Evolutionary conservation across 1,140 invertebrate genomes (phyloP), one percentile per base, ranked within the genome.

Genomic region (Ceratina australensis): DNA sequence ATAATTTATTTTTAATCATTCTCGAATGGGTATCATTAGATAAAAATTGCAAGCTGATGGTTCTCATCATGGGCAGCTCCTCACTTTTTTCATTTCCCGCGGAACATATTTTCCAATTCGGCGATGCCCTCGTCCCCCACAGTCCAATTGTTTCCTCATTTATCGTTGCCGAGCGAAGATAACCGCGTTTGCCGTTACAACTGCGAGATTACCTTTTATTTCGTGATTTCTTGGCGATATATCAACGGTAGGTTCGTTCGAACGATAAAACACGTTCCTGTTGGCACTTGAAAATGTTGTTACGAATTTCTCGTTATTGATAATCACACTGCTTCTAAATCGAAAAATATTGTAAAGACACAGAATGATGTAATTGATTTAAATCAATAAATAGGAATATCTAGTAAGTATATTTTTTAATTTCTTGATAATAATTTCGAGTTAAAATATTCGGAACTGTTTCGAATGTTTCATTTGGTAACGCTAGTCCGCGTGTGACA

Each of bases 161-260:
- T 57, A 15, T 68, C 47, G 24, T 26, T 0, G 33, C 33, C 54
- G 60, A 20, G 33, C 16, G 60, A 47, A 71, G 56, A 64, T 68
- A 64, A 42, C 56, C 61, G 66, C 61, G 66, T 63, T 49, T 3
- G 57, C 65, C 50, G 47, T 69, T 78, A 71, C 80, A 20, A 8
- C 47, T 42, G 26, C 24, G 75, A 83, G 77, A 79, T 83, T 81
- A 69, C 60, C 59, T 73, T 81, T 83, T 83, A 78, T 79, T 82
- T 69, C 54, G 66, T 65, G 80, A 83, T 83, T 79, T 73, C 49
- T 42, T 56, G 63, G 24, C 67, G 78, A n/a, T n/a, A n/a, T n/a
- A n/a, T 81, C 47, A 22, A 22, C n/a, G 47, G 8, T 4, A 18
- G 10, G 12, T 2, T 56, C 13, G 59, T 63, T 33, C 66, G 50